Base-by-base conservation (phyloP, 2,113 vertebrate species). In the Urocitellus parryii region DNA sequence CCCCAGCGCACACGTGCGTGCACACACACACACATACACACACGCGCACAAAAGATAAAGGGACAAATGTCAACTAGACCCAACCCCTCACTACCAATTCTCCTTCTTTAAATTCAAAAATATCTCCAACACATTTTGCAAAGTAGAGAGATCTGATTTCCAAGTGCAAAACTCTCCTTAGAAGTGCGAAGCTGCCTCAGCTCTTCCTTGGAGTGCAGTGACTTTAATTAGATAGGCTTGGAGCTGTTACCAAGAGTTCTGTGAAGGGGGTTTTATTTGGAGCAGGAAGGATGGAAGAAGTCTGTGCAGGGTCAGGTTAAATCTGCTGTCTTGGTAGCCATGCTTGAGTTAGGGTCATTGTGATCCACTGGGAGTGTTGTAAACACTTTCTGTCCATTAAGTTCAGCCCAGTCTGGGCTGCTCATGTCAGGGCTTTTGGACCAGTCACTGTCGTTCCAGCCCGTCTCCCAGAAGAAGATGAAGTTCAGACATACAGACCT, bases 121-220 rank as follows among this genome's bases (percentile, higher is more conserved):
- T 90, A 94, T 61, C 85, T 74, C 42, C 84, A 61, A 92, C 95
- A 91, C 78, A 22, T 92, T 94, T 95, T 74, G 51, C 78, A 18
- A 74, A 73, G 24, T 70, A 80, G 88, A 94, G 81, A 61, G 65
- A 51, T 74, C 93, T 65, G 79, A 78, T 95, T 94, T 89, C 56
- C 88, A 92, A 96, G 94, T 78, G 77, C 53, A 76, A 88, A 94
- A 88, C 63, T 34, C 73, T 68, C 12, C 22, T 24, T 53, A 29
- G 51, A 88, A 85, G 80, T 89, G 97, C 92, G 72, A 76, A 85
- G 58, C 93, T 93, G 74, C n/a, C 93, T 96, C 88, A 91, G 88
- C 90, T 90, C 61, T 91, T 96, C 56, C 88, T 58, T 24, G 25
- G 39, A 72, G 63, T 18, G 10, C 45, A 63, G 70, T 51, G 65